Evolutionary conservation across 2,113 vertebrate genomes (phyloP).

Genomic region (Helogale parvula): DNA sequence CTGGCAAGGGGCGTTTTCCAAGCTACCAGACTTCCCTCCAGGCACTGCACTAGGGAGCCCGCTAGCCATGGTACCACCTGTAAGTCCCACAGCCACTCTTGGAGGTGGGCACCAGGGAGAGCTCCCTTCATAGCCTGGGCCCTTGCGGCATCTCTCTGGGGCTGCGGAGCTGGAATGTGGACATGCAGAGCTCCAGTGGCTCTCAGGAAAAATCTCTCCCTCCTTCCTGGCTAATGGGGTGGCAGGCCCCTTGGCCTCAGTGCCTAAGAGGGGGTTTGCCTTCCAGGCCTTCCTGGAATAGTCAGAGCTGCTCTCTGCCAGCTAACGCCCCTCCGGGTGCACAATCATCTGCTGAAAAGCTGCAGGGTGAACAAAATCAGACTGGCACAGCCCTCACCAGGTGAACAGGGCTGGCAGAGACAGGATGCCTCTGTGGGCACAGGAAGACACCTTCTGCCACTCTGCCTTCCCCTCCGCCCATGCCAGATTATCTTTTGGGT

Average conservation of each 20-base stretch:
- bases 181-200: neutral
- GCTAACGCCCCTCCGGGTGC: neutral
- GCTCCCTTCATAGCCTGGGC: neutral
- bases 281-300: neutral
- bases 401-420: neutral
- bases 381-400: accelerated
- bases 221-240: neutral
- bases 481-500: neutral
- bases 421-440: neutral
- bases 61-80: accelerated
- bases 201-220: neutral
- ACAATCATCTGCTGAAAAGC: accelerated
- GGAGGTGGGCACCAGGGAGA: no score
- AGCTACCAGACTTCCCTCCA: neutral
- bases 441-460: neutral
- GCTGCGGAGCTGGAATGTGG: neutral
- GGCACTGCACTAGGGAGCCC: neutral
- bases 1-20: accelerated
- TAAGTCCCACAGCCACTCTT: neutral
- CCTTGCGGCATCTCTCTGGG: neutral
- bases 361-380: neutral
- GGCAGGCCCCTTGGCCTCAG: neutral
- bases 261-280: neutral
- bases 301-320: neutral
- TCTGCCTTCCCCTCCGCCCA: no score